Evolutionary conservation across 92 coral and sea anemone species (phyloP), one percentile per base, ranked within the genome.

Genomic region (Phenganax subtilis): DNA sequence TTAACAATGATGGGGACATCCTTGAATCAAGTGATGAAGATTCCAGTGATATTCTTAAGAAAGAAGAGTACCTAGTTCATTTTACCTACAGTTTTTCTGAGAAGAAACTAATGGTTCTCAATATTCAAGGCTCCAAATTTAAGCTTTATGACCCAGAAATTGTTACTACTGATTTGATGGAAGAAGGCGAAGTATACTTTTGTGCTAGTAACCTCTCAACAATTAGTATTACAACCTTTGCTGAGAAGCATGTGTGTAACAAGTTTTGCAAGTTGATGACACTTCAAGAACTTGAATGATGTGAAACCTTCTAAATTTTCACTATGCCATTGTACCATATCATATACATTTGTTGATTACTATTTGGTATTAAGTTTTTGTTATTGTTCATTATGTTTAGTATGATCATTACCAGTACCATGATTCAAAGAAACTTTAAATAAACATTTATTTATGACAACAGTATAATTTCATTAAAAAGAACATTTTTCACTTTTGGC

Each of bases 171-270:
- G 81, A 76, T 30, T 6, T 65, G 0, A 57, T 28, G 58, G 75
- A 53, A 8, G 15, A 30, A 29, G 37, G 29, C 51, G 72, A 80
- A 25, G n/a, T 53, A 6, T 80, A 80, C 28, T 80, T 80, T 70
- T 67, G 84, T 80, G 84, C 84, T 15, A 75, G 84, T 6, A 80
- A 80, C 75, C 84, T 80, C 3, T 80, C 75, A 65, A 80, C 75
- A 16, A 31, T 65, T 0, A 65, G 75, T 20, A 80, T 80, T 65
- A 52, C 51, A 62, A 1, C n/a, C 14, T 80, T 80, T 64, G 55
- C 37, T 16, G 75, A 65, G 12, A 65, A 70, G 1, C 84, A 80
- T 70, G 25, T 8, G 54, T 80, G 83, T 30, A 80, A 80, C 75
- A 64, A 80, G 47, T 79, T 79, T 79, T 80, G 84, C 63, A 57